Base-by-base conservation (phyloP, 2,113 vertebrate genomes). In the Semnornis frantzii region DNA sequence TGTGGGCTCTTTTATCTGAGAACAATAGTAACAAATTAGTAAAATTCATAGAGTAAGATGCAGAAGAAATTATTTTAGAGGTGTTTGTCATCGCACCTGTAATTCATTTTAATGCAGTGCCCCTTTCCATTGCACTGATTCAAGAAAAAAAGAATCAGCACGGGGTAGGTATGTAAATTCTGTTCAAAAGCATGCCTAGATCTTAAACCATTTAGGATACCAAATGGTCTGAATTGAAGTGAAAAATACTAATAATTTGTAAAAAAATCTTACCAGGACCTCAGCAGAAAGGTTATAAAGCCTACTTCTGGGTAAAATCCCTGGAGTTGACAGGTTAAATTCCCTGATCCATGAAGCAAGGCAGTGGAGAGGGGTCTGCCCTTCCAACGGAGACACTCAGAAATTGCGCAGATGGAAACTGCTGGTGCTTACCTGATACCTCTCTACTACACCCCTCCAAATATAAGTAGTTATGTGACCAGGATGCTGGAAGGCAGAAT, bases 221-320 rank as follows among this genome's bases (percentile, higher is more conserved):
- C 19, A 63, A 68, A 91, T 48, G 15, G 4, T 7, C 57, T 59
- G 39, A 92, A 62, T 48, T 76, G 31, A 28, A 50, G 48, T 20
- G 21, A 33, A 4, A 5, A 37, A 52, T 44, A 15, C 15, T 44
- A 44, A 44, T 44, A 39, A 39, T 39, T 39, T 39, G 37, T 39
- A 14, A 60, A 21, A 3, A 0, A 14, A 24, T 0, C 1, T 15
- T 64, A 3, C 17, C 30, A 72, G 15, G 25, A 69, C 19, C 28
- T 82, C 25, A 78, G 19, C 48, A 83, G 30, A 88, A 78, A 84
- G 8, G 3, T 19, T 54, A 2, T 14, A 21, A 82, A 70, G n/a
- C 23, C 37, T 83, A 3, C 21, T 63, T 63, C 62, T 74, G 34
- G 16, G 17, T 59, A 85, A 72, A 1, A 3, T 21, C 15, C 31